Conservation (phyloP, 2,888 invertebrate genomes). For the Drosophila infuscata region DNA sequence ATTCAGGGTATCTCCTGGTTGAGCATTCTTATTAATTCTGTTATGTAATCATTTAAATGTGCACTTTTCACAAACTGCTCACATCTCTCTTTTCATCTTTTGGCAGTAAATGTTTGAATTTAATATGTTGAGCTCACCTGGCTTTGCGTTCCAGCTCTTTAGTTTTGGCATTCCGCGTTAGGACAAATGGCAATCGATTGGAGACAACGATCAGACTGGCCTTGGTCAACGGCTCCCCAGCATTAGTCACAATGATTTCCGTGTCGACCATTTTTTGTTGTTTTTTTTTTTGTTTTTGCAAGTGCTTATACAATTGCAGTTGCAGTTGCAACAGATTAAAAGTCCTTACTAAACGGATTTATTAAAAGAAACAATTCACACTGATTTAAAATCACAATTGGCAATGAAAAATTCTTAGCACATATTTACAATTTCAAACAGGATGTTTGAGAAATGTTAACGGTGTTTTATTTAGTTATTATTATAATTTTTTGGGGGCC, state of each 20-base stretch:
- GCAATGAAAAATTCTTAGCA: conserved; percentile 6
- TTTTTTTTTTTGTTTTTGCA: neutral
- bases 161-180: conserved; percentile 90
- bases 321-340: neutral
- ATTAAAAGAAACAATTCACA: conserved; percentile 13
- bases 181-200: conserved; percentile 94
- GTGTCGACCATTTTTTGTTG: conserved; percentile 81
- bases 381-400: conserved; percentile 30
- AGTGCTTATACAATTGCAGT: conserved; percentile 12
- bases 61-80: neutral
- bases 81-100: neutral
- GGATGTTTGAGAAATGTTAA: conserved; percentile 3
- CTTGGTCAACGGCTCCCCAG: conserved; percentile 84
- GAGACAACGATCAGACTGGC: conserved; percentile 96
- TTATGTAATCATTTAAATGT: neutral
- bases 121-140: conserved; percentile 88
- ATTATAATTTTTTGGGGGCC: neutral
- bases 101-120: neutral
- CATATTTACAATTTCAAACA: conserved; percentile 12
- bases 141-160: conserved; percentile 92
- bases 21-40: neutral
- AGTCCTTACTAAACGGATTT: conserved; percentile 20
- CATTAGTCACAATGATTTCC: conserved; percentile 83
- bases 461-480: neutral
- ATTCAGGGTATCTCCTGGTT: neutral